Base-by-base conservation (phyloP, 2,888 invertebrate species). In the Parnassius apollo region DNA sequence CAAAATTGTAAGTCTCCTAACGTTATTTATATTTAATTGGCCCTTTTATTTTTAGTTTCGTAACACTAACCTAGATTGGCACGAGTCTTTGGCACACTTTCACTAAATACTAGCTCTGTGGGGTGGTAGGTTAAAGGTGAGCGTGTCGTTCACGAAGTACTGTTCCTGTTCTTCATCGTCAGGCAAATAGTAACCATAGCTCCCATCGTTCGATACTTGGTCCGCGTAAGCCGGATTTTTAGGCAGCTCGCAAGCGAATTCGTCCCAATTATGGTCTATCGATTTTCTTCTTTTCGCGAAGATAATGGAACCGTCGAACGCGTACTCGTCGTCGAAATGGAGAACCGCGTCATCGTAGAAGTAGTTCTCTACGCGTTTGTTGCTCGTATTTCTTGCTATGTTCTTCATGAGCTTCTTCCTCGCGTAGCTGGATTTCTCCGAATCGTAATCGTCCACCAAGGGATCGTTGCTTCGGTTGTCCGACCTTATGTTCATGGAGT, bases 261-360 rank as follows among this genome's bases (percentile, higher is more conserved):
- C 84, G 9, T 86, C 88, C 88, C 87, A 89, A 58, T 85, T 83
- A 9, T 73, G 75, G 18, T 88, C 86, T 2, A 85, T 68, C 62
- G 88, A 89, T 91, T 91, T 91, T 91, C 91, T 90, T 35, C 91
- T 63, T 61, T 91, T 91, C 4, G 91, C 90, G 65, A 89, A 91
- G 22, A 91, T 66, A 65, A 89, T 90, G 1, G 92, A 91, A 0
- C 92, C 91, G 60, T 92, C 92, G 68, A 91, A 89, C 0, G 89
- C 86, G 71, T 91, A 91, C 61, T 92, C 91, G 55, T 92, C 92
- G 45, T 92, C 92, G 66, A 92, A 90, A 61, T 88, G 88, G 50
- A 92, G 62, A 0, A 92, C 89, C 0, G 92, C 88, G 57, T 92
- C 92, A 58, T 92, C 92, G 61, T 92, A 92, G 71, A 92, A 92